A percentile compares a stretch with the other conserved stretches of the same genome.
phyloP scores from a whole-genome alignment of 2,113 vertebrate species.

The Phrynocephalus versicolor region DNA sequence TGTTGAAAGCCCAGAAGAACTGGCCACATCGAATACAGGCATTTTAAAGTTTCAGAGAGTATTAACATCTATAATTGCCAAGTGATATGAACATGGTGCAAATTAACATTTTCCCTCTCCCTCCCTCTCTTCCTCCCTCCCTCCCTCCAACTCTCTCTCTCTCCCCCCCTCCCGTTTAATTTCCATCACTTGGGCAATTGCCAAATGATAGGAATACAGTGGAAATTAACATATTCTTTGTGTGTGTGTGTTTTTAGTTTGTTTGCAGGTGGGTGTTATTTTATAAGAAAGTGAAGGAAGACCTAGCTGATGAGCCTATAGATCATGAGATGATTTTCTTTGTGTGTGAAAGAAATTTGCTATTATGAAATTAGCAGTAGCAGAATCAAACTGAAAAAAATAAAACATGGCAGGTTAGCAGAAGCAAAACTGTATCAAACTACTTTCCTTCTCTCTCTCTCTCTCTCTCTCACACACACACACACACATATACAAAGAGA shows the following conservation, averaged over 20 bases:
- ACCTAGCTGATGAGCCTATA: not conserved
- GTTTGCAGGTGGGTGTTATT: too few relatives aligned
- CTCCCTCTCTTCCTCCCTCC: too few relatives aligned
- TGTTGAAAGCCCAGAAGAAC: not conserved
- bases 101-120: not conserved
- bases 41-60: not conserved
- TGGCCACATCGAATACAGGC: not conserved
- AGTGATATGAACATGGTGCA: not conserved
- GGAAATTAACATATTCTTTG: not conserved
- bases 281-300: not conserved
- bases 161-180: too few relatives aligned
- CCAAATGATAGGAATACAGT: not conserved
- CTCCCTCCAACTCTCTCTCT: too few relatives aligned
- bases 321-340: not conserved
- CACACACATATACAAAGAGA: too few relatives aligned
- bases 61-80: not conserved
- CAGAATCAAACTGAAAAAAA: too few relatives aligned
- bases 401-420: fast-evolving
- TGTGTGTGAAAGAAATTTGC: not conserved
- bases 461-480: too few relatives aligned
- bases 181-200: too few relatives aligned
- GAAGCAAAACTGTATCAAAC: too few relatives aligned
- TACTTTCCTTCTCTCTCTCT: too few relatives aligned
- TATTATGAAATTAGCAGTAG: not conserved
- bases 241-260: too few relatives aligned